Evolutionary conservation across 2,888 invertebrate species (phyloP), one percentile per base, ranked within the genome.

Genomic region (Tetanocera ferruginea): DNA sequence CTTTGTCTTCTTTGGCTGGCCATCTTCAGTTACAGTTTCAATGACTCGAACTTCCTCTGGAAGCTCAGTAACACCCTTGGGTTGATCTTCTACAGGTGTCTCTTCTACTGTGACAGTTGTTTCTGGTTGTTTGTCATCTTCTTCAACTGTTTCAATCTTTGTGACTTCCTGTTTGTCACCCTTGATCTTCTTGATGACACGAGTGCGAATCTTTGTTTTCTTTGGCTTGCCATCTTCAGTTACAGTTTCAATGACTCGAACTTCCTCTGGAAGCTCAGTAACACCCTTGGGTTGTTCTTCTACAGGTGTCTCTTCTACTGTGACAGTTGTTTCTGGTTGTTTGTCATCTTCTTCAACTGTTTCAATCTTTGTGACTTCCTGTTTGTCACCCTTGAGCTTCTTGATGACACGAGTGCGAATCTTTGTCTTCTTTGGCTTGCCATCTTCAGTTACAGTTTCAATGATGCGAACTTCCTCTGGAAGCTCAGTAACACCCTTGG

Each of bases 171-270:
- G 69, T 19, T 69, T 69, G 49, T 9, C 69, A 19, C 49, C 69
- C 69, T 69, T 69, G 0, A 49, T 23, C 14, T 69, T 69, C 69
- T 49, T 69, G 19, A 69, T 49, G 11, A 69, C 25, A 14, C 69
- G 69, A 14, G 69, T 69, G 9, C 49, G 43, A 37, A 51, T 69
- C 69, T 69, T 69, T 25, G 0, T 69, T 31, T 79, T 78, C 19
- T 52, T 80, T 51, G 83, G 77, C 69, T 87, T 84, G 4, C 83
- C 85, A 52, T 87, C 86, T 79, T 87, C 86, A 77, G 87, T 82
- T 28, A 85, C 80, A 0, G 86, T 87, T 5, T 84, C 80, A 57
- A 88, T 84, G 78, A 90, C 82, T 25, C 82, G 77, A 6, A 84
- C 82, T 79, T 75, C 86, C 80, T 79, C 77, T 5, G 76, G 76